Evolutionary conservation across 2,113 vertebrate species (phyloP).

Genomic region (Embiotoca jacksoni): DNA sequence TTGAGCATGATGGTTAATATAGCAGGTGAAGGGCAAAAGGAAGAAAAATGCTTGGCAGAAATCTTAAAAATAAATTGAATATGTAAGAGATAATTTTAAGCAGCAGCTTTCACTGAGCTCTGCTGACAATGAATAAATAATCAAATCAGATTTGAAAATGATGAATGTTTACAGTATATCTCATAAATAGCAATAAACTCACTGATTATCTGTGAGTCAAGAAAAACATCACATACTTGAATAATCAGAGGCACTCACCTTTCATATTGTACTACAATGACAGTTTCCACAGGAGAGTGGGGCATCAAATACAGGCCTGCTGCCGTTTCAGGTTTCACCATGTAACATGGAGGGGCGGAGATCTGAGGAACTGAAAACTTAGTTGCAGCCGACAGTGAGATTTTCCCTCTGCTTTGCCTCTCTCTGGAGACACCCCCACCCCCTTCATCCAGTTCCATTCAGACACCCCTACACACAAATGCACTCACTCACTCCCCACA

Average conservation of each 20-base stretch:
- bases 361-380: constrained; percentile 60
- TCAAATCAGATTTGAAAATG: neutral
- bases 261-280: constrained; percentile 64
- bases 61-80: neutral
- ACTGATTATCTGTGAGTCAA: neutral
- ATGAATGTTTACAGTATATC: neutral
- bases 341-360: constrained; percentile 69
- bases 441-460: constrained; percentile 67
- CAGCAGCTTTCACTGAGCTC: neutral
- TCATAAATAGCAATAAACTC: neutral
- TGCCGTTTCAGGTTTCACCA: constrained; percentile 61
- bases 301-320: constrained; percentile 48
- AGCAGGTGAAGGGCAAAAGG: neutral
- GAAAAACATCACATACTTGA: neutral
- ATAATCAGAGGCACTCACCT: constrained; percentile 72
- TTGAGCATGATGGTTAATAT: neutral
- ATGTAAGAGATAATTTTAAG: neutral
- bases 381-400: constrained; percentile 62
- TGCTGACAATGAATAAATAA: neutral
- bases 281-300: constrained; percentile 30
- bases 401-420: constrained; percentile 62
- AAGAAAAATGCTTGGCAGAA: neutral
- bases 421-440: constrained; percentile 39
- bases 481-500: constrained; percentile 45
- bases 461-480: constrained; percentile 53